phyloP scores from a whole-genome alignment of 2,888 invertebrate species.

The Drosophila testacea region DNA sequence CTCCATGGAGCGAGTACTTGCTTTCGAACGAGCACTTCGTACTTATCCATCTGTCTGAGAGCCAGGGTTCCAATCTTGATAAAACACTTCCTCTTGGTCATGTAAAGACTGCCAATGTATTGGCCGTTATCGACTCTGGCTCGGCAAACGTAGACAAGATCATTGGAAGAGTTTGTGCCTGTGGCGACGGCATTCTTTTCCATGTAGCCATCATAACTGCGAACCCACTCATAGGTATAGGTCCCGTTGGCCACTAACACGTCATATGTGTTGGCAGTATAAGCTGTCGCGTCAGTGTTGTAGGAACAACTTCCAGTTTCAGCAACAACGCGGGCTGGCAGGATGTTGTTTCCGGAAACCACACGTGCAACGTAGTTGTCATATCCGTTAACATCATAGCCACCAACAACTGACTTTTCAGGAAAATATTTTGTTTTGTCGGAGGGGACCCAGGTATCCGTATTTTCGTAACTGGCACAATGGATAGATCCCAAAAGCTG shows the following conservation, averaged over 20 bases:
- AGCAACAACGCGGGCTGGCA: conserved; percentile 17
- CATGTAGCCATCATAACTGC: conserved; percentile 53
- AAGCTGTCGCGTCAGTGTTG: conserved; percentile 4
- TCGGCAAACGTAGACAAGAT: conserved; percentile 52
- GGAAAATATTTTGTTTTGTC: conserved; percentile 40
- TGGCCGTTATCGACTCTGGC: conserved; percentile 36
- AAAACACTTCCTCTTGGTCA: conserved; percentile 33
- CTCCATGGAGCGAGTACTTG: rapidly evolving
- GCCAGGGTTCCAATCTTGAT: conserved; percentile 42
- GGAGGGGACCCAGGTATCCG: conserved; percentile 45
- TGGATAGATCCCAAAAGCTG: conserved; percentile 43
- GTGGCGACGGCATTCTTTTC: conserved; percentile 45
- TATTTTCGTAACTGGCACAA: conserved; percentile 36
- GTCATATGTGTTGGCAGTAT: conserved; percentile 17
- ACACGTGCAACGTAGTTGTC: conserved; percentile 57
- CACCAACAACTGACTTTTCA: conserved; percentile 43
- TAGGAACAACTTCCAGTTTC: conserved; percentile 2
- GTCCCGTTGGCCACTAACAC: conserved; percentile 41
- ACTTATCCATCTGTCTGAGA: conserved; percentile 40
- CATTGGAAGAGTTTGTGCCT: conserved; percentile 46
- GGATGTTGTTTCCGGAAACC: neutral
- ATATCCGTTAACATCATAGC: conserved; percentile 53
- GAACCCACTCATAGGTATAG: conserved; percentile 44
- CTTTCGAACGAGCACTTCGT: conserved; percentile 52
- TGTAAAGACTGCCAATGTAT: conserved; percentile 43